Evolutionary conservation across 2,888 invertebrate species (phyloP).

Genomic region (Protonemura montana): DNA sequence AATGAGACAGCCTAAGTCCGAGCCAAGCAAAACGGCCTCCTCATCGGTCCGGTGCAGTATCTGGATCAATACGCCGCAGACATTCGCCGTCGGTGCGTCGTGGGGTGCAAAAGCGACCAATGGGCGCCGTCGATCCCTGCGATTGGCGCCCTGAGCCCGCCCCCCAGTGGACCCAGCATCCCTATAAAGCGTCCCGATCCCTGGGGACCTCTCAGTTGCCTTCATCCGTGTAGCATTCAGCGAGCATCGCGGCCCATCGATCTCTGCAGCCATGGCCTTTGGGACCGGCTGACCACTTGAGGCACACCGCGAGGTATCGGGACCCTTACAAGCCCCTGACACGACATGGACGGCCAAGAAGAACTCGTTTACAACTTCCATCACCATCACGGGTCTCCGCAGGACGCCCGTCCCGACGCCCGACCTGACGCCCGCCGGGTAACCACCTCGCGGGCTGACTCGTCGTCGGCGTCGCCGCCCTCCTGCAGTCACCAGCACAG

Average conservation of each 20-base stretch:
- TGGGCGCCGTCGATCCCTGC: not conserved
- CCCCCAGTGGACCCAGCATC: not conserved
- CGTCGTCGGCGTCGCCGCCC: slow-evolving; percentile 50
- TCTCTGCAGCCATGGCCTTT: not conserved
- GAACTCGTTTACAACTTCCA: slow-evolving; percentile 16
- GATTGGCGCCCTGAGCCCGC: not conserved
- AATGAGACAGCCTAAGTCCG: no score
- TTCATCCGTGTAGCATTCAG: not conserved
- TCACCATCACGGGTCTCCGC: slow-evolving; percentile 46
- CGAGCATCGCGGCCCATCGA: not conserved
- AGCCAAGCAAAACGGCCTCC: no score
- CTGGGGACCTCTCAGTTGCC: not conserved
- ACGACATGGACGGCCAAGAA: not conserved
- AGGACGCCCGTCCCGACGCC: slow-evolving; percentile 47
- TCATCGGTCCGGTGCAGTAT: no score
- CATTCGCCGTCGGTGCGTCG: not conserved
- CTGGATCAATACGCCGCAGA: not conserved
- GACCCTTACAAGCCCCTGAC: not conserved
- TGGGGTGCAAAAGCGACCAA: not conserved
- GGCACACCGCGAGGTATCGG: not conserved
- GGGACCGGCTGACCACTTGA: no score
- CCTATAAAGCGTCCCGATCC: not conserved
- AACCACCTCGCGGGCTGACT: slow-evolving; percentile 50
- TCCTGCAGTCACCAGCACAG: slow-evolving; percentile 47
- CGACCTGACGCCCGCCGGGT: slow-evolving; percentile 45